Conservation (phyloP, 2,888 invertebrate species). For the Cabera pusaria region DNA sequence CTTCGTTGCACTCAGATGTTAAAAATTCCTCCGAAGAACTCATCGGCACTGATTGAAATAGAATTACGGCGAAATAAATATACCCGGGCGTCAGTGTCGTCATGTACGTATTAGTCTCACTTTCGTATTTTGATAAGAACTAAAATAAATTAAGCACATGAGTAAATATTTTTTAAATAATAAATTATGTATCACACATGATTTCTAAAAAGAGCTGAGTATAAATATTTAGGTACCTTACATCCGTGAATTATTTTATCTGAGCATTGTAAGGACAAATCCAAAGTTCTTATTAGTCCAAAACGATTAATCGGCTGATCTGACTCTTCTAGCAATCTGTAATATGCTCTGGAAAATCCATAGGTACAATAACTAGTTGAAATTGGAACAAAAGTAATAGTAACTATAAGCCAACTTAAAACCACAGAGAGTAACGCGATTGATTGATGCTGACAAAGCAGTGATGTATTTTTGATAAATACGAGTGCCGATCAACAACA, state of each 20-base stretch:
- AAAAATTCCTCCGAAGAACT: conserved; percentile 42
- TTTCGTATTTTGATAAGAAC: conserved; percentile 54
- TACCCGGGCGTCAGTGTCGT: conserved; percentile 43
- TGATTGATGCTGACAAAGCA: no score
- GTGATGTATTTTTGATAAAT: no score
- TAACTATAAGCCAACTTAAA: no score
- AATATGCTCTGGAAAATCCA: conserved; percentile 18
- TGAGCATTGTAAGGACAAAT: conserved; percentile 51
- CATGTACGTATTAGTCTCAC: conserved; percentile 48
- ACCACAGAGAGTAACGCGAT: no score
- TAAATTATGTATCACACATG: no score
- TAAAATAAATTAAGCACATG: conserved; percentile 28
- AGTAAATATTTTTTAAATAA: no score
- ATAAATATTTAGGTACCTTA: conserved; percentile 48
- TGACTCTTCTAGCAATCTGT: conserved; percentile 28
- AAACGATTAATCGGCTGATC: conserved; percentile 10
- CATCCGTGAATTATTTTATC: conserved; percentile 45
- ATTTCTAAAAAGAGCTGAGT: no score
- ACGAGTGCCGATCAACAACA: no score
- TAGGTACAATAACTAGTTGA: no score
- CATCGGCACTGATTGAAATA: conserved; percentile 46
- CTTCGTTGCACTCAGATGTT: conserved; percentile 35
- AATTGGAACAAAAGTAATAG: no score
- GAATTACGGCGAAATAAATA: conserved; percentile 48
- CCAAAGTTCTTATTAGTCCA: conserved; percentile 35